phyloP scores from a whole-genome alignment of 92 coral and sea anemone genomes.

The Parazoanthus darwini region DNA sequence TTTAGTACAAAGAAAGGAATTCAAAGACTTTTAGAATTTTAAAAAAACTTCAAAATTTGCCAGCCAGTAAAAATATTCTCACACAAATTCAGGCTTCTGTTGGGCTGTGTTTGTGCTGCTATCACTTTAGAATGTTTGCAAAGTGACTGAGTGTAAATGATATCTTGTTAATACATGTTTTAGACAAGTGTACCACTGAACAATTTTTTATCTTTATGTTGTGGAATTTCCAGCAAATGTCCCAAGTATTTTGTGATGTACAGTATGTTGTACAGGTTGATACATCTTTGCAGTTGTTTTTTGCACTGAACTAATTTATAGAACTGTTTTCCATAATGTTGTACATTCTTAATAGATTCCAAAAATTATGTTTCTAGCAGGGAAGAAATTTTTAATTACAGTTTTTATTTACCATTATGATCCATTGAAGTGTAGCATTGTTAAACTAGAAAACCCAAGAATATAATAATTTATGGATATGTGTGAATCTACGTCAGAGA shows the following conservation, averaged over 20 bases:
- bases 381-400: background rate
- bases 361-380: background rate
- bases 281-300: background rate
- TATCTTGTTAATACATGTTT: too few species aligned
- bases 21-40: background rate
- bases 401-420: background rate
- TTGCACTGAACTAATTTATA: too few species aligned
- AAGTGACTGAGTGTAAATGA: background rate
- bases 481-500: background rate
- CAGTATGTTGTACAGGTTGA: background rate
- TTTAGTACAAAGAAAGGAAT: slow-evolving; percentile 15
- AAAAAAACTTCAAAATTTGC: background rate
- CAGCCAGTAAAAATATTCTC: background rate
- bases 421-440: background rate
- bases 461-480: slow-evolving; percentile 27
- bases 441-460: background rate
- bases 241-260: background rate
- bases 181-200: background rate
- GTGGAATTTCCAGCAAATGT: background rate
- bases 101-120: background rate
- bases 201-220: background rate
- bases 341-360: too few species aligned
- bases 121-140: background rate
- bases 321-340: too few species aligned
- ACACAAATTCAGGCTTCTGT: background rate